phyloP scores from a whole-genome alignment of 2,113 vertebrate genomes.

The Eublepharis macularius region DNA sequence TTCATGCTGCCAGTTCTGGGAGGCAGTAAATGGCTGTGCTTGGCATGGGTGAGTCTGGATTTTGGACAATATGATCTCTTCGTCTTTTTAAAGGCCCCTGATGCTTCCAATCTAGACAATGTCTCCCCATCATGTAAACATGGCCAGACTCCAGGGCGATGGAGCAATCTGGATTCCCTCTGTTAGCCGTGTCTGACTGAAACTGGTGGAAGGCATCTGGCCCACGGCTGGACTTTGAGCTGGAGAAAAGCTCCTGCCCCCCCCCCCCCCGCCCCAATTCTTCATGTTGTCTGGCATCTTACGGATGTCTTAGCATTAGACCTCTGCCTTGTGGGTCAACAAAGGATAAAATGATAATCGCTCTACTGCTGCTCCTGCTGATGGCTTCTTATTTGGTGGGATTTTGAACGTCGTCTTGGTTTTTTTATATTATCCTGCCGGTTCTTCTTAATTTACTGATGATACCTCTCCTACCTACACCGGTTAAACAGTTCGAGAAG shows the following conservation, averaged over 20 bases:
- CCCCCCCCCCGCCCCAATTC: background rate
- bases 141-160: background rate
- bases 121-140: background rate
- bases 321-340: background rate
- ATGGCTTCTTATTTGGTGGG: background rate
- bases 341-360: constrained; percentile 1
- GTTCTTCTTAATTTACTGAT: too few species aligned
- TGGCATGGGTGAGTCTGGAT: background rate
- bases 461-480: background rate
- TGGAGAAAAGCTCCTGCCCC: background rate
- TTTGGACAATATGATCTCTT: background rate
- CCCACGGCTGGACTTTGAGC: background rate
- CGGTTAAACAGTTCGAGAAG: background rate
- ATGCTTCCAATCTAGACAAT: background rate
- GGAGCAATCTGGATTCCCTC: constrained; percentile 2
- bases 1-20: background rate
- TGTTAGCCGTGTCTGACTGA: background rate
- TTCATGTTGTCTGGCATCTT: background rate
- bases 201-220: background rate
- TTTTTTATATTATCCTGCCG: background rate
- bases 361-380: background rate
- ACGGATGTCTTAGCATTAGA: background rate
- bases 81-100: background rate
- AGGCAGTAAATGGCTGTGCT: background rate
- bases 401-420: background rate